phyloP scores from a whole-genome alignment of 2,888 invertebrate genomes.

The Watsonalla binaria region DNA sequence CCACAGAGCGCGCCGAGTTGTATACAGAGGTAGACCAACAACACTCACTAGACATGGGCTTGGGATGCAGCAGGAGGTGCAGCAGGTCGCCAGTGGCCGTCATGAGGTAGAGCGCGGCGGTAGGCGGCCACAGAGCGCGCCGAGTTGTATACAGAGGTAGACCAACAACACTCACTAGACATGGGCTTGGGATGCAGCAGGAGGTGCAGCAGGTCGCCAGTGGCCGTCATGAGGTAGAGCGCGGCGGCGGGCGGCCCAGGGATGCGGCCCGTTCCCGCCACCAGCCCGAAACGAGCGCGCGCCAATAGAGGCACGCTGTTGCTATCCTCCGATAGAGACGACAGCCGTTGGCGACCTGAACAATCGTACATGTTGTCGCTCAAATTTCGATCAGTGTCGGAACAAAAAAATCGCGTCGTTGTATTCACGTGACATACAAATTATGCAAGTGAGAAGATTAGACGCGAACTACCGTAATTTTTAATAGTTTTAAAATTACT shows the following conservation, averaged over 20 bases:
- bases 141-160: too few relatives aligned
- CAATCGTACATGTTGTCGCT: neutral
- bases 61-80: constrained; percentile 92
- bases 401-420: too few relatives aligned
- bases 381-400: too few relatives aligned
- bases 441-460: too few relatives aligned
- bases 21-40: too few relatives aligned
- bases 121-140: too few relatives aligned
- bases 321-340: constrained; percentile 83
- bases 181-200: constrained; percentile 87
- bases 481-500: too few relatives aligned
- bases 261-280: constrained; percentile 68
- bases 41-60: constrained; percentile 61
- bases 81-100: constrained; percentile 86
- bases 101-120: constrained; percentile 86
- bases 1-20: too few relatives aligned
- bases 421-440: too few relatives aligned
- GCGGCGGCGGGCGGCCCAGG: constrained; percentile 67
- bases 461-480: neutral
- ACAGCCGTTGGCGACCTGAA: constrained; percentile 82
- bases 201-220: constrained; percentile 92
- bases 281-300: constrained; percentile 77
- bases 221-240: constrained; percentile 93
- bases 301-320: constrained; percentile 86
- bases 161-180: constrained; percentile 37